Conservation (phyloP, 2,113 vertebrate species). For the Heptranchias perlo region DNA sequence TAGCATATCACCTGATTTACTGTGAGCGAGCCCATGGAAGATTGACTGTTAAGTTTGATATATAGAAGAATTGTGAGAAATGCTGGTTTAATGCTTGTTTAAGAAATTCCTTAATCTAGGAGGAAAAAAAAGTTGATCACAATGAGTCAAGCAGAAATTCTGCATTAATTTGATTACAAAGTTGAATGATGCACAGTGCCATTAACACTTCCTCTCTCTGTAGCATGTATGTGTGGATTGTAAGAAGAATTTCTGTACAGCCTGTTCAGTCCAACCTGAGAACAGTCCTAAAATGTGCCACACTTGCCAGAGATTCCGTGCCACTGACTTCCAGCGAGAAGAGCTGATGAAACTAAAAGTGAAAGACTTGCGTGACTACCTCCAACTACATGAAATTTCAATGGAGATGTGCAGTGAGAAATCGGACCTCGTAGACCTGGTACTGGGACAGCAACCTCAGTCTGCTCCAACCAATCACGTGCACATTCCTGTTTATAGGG, state of each 20-base stretch:
- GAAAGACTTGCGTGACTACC: conserved; percentile 89
- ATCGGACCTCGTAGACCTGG: conserved; percentile 87
- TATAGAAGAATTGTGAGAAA: neutral
- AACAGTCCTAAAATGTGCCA: conserved; percentile 74
- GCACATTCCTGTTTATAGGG: conserved; percentile 42
- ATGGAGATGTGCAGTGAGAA: conserved; percentile 89
- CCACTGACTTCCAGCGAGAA: conserved; percentile 71
- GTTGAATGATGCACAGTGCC: neutral
- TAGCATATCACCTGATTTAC: neutral
- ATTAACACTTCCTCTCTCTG: neutral
- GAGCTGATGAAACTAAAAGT: conserved; percentile 96
- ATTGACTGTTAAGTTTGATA: neutral
- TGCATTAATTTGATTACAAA: neutral
- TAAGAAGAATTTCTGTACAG: conserved; percentile 73
- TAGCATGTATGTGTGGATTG: conserved; percentile 88
- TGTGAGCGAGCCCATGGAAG: too few species aligned
- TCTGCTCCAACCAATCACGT: conserved; percentile 52
- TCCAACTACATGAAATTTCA: conserved; percentile 80
- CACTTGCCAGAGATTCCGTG: conserved; percentile 80
- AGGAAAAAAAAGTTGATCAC: neutral
- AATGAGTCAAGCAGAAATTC: neutral
- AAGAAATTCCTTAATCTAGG: neutral
- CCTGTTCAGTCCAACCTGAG: conserved; percentile 66
- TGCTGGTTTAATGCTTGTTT: neutral
- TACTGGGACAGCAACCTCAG: conserved; percentile 71